A percentile compares a stretch with the other conserved stretches of the same genome.
phyloP scores from a whole-genome alignment of 2,888 invertebrate genomes.

The Cephus pygmeus region DNA sequence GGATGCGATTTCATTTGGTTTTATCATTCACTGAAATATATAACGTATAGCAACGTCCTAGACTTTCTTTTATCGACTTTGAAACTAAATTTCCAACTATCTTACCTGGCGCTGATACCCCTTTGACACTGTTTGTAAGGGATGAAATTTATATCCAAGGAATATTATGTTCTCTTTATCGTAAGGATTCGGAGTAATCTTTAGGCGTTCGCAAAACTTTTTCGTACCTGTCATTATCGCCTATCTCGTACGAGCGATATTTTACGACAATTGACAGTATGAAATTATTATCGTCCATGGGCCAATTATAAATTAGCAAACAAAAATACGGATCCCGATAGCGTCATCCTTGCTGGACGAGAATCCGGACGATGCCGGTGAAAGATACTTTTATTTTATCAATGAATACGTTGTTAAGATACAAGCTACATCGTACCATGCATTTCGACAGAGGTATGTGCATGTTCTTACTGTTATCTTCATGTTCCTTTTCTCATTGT shows the following conservation, averaged over 20 bases:
- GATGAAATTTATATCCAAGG: background rate
- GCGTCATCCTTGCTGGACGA: background rate
- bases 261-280: conserved; percentile 33
- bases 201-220: background rate
- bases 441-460: conserved; percentile 37
- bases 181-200: background rate
- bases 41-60: background rate
- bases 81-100: background rate
- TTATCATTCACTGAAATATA: background rate
- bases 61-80: background rate
- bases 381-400: conserved; percentile 25
- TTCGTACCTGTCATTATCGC: background rate
- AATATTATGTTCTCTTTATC: background rate
- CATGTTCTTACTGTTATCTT: conserved; percentile 17
- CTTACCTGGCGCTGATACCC: background rate
- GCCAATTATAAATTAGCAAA: conserved; percentile 40
- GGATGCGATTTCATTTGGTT: background rate
- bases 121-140: background rate
- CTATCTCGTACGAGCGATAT: conserved; percentile 17
- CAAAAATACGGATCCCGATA: conserved; percentile 9
- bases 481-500: background rate
- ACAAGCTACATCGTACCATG: conserved; percentile 34
- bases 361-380: background rate
- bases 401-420: conserved; percentile 40
- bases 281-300: conserved; percentile 31